Conservation (phyloP, 2,797 vertebrate genomes). For the Hippopotamyrus pictus region DNA sequence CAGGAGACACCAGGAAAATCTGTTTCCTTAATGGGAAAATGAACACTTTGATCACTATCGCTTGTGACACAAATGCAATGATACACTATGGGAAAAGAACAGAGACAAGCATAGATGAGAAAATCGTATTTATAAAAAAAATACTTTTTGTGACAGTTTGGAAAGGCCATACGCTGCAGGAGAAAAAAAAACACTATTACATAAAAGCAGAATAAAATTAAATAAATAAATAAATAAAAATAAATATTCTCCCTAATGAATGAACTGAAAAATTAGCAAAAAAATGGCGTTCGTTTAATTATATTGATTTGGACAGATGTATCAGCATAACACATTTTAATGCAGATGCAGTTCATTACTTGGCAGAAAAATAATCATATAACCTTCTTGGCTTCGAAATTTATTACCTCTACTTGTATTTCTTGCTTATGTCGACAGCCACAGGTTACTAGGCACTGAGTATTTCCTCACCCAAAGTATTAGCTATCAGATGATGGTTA, state of each 20-base stretch:
- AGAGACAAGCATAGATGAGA: background rate
- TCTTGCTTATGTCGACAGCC: background rate
- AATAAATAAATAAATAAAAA: background rate
- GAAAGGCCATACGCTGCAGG: background rate
- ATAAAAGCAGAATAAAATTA: background rate
- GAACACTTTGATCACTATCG: background rate
- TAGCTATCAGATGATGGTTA: background rate
- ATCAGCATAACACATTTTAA: conserved; percentile 2
- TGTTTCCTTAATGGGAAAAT: conserved; percentile 30
- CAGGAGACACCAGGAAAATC: conserved; percentile 17
- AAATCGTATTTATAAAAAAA: background rate
- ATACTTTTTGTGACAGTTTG: background rate
- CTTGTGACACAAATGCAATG: conserved; percentile 12
- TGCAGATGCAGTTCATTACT: background rate
- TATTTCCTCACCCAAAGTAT: background rate
- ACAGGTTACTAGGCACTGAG: background rate
- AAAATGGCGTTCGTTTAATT: background rate
- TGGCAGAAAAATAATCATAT: background rate
- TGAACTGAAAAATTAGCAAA: background rate
- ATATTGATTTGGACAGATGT: background rate
- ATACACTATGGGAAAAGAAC: background rate
- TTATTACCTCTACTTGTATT: background rate
- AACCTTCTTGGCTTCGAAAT: background rate
- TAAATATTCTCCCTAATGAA: background rate
- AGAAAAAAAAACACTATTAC: background rate